Percentiles rank a stretch among this genome's conserved stretches.
These are phyloP conservation scores for Eristalis tenax DNA, from an alignment of 2,888 invertebrate species.

Conservation along the genomic window DNA sequence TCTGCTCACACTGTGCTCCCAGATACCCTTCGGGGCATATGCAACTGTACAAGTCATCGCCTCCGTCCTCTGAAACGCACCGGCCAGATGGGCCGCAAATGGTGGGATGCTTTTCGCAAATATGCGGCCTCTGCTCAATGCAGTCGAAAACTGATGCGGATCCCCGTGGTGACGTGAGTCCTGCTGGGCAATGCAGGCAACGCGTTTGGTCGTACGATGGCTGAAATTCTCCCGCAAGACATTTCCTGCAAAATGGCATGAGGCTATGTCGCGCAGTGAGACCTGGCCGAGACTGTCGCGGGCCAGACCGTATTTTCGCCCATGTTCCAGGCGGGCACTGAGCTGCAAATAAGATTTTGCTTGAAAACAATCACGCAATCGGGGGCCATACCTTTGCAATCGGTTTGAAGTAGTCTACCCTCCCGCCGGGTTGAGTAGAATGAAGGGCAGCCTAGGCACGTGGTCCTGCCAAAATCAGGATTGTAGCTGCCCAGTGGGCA, in stretches of 20 bases:
- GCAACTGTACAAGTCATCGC: conserved; percentile 79
- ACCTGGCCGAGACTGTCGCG: conserved; percentile 62
- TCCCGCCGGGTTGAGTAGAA: conserved; percentile 83
- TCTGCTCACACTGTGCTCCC: conserved; percentile 83
- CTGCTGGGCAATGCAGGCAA: conserved; percentile 84
- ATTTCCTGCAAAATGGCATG: conserved; percentile 83
- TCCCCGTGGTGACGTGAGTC: conserved; percentile 82
- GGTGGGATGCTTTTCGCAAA: conserved; percentile 79
- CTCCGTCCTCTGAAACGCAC: conserved; percentile 77
- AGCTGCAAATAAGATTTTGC: conserved; percentile 77
- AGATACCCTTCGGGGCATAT: conserved; percentile 82
- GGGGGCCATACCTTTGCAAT: conserved; percentile 83
- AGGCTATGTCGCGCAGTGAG: conserved; percentile 80
- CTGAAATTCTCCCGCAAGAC: conserved; percentile 85
- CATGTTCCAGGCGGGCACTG: conserved; percentile 83
- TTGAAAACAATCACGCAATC: not conserved
- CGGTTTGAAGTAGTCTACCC: conserved; percentile 80
- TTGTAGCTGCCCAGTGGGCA: conserved; percentile 85
- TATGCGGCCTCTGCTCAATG: conserved; percentile 81
- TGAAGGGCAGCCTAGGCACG: conserved; percentile 84
- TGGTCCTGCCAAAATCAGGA: conserved; percentile 82
- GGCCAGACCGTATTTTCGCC: conserved; percentile 78
- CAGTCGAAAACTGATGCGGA: conserved; percentile 81
- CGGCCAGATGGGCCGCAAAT: conserved; percentile 76
- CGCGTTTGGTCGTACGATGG: conserved; percentile 83